phyloP scores from a whole-genome alignment of 2,888 invertebrate genomes.

The Coelinius sp. region DNA sequence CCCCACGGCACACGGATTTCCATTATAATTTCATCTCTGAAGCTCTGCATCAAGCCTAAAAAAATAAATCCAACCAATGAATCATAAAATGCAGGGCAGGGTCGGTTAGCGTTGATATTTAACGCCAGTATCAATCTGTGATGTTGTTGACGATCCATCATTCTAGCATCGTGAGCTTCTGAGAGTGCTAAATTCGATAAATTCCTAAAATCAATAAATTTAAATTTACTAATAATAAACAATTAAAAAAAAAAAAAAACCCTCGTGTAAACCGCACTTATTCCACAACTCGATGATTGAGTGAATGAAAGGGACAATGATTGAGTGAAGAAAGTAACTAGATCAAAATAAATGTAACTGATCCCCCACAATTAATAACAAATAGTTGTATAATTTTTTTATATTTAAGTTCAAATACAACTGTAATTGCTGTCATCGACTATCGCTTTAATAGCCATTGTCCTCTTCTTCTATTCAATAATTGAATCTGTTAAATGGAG shows the following conservation, averaged over 20 bases:
- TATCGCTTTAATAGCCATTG: neutral
- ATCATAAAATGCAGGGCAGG: slow-evolving; percentile 14
- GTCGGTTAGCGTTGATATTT: slow-evolving; percentile 4
- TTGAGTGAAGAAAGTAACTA: neutral
- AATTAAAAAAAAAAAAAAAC: slow-evolving; percentile 8
- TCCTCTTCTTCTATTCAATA: slow-evolving; percentile 19
- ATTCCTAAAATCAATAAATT: slow-evolving; percentile 30
- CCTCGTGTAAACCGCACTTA: slow-evolving; percentile 12
- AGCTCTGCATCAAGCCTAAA: slow-evolving; percentile 16
- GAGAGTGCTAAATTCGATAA: slow-evolving; percentile 24
- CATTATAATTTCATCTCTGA: neutral
- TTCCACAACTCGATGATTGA: slow-evolving; percentile 1
- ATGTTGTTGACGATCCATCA: slow-evolving; percentile 39
- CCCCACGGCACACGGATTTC: slow-evolving; percentile 10
- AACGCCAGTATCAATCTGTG: slow-evolving; percentile 50
- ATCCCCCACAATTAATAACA: slow-evolving; percentile 33
- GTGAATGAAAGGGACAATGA: slow-evolving; percentile 11
- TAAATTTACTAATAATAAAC: slow-evolving; percentile 1
- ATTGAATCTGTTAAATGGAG: neutral
- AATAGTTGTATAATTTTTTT: slow-evolving; percentile 14
- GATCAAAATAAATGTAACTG: neutral
- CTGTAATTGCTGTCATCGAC: neutral
- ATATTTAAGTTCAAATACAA: slow-evolving; percentile 1
- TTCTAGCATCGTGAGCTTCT: neutral
- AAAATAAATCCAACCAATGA: slow-evolving; percentile 15